phyloP scores from a whole-genome alignment of 2,888 invertebrate species.

The Xylota segnis region DNA sequence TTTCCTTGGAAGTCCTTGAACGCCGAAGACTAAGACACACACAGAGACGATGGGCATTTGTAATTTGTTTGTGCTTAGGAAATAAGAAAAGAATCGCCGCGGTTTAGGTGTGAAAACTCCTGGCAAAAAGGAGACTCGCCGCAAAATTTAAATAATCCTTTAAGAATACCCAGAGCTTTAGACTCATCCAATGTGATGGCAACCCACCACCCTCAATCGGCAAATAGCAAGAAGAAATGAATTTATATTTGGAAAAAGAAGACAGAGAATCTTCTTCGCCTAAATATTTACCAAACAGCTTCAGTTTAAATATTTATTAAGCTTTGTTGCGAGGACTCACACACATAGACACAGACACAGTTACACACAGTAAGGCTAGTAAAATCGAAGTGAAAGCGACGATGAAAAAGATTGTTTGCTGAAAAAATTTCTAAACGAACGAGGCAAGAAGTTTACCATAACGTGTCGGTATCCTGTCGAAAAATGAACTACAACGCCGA shows the following conservation, averaged over 20 bases:
- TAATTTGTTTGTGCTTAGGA: conserved; percentile 46
- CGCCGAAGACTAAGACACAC: background rate
- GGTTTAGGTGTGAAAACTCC: conserved; percentile 50
- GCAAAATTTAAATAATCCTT: conserved; percentile 66
- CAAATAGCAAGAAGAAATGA: background rate
- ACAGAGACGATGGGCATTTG: conserved; percentile 21
- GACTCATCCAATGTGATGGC: background rate
- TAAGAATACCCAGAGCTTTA: conserved; percentile 32
- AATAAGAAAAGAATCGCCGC: conserved; percentile 40
- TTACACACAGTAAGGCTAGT: no score
- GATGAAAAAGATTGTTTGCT: conserved; percentile 45
- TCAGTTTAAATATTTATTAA: conserved; percentile 61
- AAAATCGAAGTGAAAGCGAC: background rate
- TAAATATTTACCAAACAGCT: conserved; percentile 63
- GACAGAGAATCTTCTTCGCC: background rate
- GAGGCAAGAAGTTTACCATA: conserved; percentile 25
- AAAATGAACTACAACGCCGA: conserved; percentile 29
- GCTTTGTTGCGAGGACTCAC: conserved; percentile 1
- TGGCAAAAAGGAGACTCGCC: conserved; percentile 11
- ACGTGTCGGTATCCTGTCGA: conserved; percentile 38
- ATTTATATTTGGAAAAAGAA: background rate
- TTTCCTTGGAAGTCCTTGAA: conserved; percentile 26
- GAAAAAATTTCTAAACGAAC: conserved; percentile 18
- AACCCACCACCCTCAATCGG: background rate
- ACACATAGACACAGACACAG: conserved; percentile 11